Evolutionary conservation across 2,797 vertebrate species (phyloP).

Genomic region (Sebastes cheni): DNA sequence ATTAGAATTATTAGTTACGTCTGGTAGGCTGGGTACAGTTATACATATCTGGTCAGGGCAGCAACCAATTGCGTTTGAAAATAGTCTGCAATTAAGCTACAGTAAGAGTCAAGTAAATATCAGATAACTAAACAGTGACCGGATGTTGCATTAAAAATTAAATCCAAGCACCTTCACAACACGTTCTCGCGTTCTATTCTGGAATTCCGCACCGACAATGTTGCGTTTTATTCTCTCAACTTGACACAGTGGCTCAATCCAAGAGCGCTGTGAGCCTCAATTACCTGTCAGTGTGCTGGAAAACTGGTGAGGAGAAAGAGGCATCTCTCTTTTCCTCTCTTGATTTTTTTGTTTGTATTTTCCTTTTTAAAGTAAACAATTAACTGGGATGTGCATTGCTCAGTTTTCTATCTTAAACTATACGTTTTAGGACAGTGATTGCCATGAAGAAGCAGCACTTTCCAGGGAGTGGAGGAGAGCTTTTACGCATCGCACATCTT

Average conservation of each 20-base stretch:
- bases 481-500: constrained; percentile 61
- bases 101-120: background rate
- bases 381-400: background rate
- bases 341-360: background rate
- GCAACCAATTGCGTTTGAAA: background rate
- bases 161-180: background rate
- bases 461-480: constrained; percentile 32
- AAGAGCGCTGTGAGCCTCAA: constrained; percentile 6
- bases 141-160: background rate
- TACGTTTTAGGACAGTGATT: background rate
- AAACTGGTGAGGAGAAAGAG: background rate
- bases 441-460: constrained; percentile 29
- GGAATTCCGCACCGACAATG: background rate
- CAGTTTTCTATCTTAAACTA: background rate
- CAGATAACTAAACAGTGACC: background rate
- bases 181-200: constrained; percentile 35
- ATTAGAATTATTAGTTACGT: background rate
- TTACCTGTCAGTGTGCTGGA: background rate
- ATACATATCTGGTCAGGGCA: background rate
- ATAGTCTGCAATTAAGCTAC: background rate
- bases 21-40: background rate
- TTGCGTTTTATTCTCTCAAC: rapidly evolving
- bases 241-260: constrained; percentile 9
- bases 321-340: background rate
- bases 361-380: background rate